These are phyloP conservation scores for Pimephales promelas DNA, from an alignment of 2,113 vertebrate species.

Conservation along the genomic window DNA sequence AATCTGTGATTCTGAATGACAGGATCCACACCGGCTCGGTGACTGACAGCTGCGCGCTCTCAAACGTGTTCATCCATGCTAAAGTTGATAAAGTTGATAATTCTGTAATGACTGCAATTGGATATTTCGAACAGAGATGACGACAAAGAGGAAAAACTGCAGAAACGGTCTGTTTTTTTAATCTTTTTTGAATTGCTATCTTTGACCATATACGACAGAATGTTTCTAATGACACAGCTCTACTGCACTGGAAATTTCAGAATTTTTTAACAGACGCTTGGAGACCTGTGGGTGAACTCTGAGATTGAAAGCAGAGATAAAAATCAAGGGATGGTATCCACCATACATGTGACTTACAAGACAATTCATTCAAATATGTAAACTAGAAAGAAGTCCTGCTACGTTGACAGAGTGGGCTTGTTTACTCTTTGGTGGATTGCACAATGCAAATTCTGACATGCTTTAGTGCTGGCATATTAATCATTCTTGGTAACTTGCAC, in stretches of 20 bases:
- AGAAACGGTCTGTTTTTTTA: not conserved
- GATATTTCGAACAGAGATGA: too few species aligned
- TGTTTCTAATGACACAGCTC: slow-evolving; percentile 15
- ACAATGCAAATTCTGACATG: slow-evolving; percentile 52
- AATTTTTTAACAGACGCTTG: slow-evolving; percentile 44
- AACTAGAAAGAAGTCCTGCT: slow-evolving; percentile 42
- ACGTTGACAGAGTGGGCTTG: slow-evolving; percentile 44
- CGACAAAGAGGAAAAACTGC: too few species aligned
- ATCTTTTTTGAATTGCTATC: not conserved
- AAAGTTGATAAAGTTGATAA: too few species aligned
- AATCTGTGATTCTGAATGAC: too few species aligned
- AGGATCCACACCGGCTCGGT: too few species aligned
- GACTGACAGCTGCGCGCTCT: too few species aligned
- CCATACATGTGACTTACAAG: slow-evolving; percentile 50
- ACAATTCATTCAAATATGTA: slow-evolving; percentile 55
- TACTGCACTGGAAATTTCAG: slow-evolving; percentile 32
- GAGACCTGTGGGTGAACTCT: slow-evolving; percentile 47
- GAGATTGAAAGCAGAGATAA: slow-evolving; percentile 45
- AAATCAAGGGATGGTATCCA: slow-evolving; percentile 36
- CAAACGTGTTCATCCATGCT: too few species aligned
- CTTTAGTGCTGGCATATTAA: slow-evolving; percentile 57
- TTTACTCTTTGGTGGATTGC: slow-evolving; percentile 42
- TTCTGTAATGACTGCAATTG: too few species aligned
- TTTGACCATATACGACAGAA: slow-evolving; percentile 20
- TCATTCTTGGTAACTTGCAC: slow-evolving; percentile 53